Evolutionary conservation across 2,888 invertebrate species (phyloP).

Genomic region (Imbricaverruca yamaguchii): DNA sequence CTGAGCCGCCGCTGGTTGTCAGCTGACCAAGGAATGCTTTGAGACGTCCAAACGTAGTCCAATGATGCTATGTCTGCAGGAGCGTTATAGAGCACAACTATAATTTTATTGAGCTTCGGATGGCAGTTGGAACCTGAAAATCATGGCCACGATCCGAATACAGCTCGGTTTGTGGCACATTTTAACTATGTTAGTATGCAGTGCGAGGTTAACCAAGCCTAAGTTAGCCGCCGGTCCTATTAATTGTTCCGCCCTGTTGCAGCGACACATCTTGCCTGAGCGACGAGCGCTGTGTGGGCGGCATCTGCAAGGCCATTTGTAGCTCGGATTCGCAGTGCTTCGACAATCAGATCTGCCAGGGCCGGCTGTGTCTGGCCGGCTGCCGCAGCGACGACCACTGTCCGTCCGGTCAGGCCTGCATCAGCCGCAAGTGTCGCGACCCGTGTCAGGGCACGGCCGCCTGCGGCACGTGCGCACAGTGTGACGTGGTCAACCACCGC

Average conservation of each 20-base stretch:
- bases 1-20: too few species aligned
- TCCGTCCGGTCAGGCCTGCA: slow-evolving; percentile 63
- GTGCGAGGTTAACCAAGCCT: too few species aligned
- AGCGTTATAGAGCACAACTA: too few species aligned
- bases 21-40: too few species aligned
- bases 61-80: too few species aligned
- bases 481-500: slow-evolving; percentile 67
- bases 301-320: slow-evolving; percentile 74
- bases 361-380: slow-evolving; percentile 74
- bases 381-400: slow-evolving; percentile 78
- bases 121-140: too few species aligned
- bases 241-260: slow-evolving; percentile 27
- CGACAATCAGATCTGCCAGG: slow-evolving; percentile 75
- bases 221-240: slow-evolving; percentile 1
- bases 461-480: slow-evolving; percentile 77
- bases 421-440: slow-evolving; percentile 74
- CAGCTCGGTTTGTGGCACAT: too few species aligned
- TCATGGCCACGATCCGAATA: too few species aligned
- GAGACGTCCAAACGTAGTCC: too few species aligned
- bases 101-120: too few species aligned
- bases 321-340: slow-evolving; percentile 67
- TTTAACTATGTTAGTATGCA: too few species aligned
- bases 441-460: slow-evolving; percentile 65
- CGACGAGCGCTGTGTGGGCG: slow-evolving; percentile 76
- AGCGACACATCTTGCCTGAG: slow-evolving; percentile 73